These are phyloP conservation scores for Amiota communis DNA, from an alignment of 2,888 invertebrate species.

Conservation along the genomic window DNA sequence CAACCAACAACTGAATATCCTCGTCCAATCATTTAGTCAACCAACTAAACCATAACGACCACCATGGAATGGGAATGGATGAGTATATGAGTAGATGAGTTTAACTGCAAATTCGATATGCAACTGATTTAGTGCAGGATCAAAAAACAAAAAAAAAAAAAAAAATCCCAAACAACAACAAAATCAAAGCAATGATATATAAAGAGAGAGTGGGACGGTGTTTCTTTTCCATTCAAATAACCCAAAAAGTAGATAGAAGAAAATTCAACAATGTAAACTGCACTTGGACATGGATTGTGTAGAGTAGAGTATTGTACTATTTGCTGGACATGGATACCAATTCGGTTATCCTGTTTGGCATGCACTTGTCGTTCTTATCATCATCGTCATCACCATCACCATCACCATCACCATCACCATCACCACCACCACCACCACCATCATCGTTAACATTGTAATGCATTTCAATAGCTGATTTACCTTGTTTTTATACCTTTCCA, in stretches of 20 bases:
- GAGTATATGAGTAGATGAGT: not conserved
- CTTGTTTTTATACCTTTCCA: not conserved
- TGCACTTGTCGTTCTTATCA: conserved; percentile 14
- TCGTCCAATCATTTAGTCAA: conserved; percentile 2
- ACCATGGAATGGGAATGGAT: not conserved
- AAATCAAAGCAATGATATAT: not conserved
- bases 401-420: too few relatives aligned
- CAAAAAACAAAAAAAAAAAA: not conserved
- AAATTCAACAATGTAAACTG: too few relatives aligned
- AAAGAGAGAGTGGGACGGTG: too few relatives aligned
- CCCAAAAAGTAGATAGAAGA: too few relatives aligned
- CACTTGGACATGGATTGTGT: too few relatives aligned
- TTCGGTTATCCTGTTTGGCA: conserved; percentile 17
- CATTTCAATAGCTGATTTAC: conserved; percentile 19
- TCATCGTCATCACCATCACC: too few relatives aligned
- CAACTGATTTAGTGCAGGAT: conserved; percentile 5
- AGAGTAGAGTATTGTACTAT: not conserved
- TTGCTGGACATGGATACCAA: conserved; percentile 14
- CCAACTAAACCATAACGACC: too few relatives aligned
- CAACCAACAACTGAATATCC: conserved; percentile 1
- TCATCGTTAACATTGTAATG: not conserved
- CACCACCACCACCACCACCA: too few relatives aligned
- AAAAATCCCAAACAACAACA: not conserved
- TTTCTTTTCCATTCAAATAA: too few relatives aligned
- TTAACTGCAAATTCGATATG: conserved; percentile 3